A percentile compares a stretch with the other conserved stretches of the same genome.
These are phyloP conservation scores for Drosophila borealis DNA, from an alignment of 2,888 invertebrate genomes.

Conservation along the genomic window DNA sequence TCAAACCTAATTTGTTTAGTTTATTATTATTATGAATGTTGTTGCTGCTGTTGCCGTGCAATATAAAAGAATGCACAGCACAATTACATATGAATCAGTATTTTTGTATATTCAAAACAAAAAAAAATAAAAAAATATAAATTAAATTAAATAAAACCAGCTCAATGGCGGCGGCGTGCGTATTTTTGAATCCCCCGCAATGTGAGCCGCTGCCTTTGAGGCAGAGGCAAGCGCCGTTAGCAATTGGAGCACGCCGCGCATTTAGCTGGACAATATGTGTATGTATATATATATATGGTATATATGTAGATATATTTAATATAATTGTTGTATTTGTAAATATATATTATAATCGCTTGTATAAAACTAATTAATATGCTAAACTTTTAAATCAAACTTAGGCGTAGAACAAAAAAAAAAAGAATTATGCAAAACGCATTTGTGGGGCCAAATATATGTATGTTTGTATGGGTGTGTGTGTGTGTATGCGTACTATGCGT, in stretches of 20 bases:
- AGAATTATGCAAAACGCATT: slow-evolving; percentile 40
- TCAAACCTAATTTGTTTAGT: slow-evolving; percentile 27
- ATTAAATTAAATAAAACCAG: slow-evolving; percentile 18
- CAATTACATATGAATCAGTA: slow-evolving; percentile 34
- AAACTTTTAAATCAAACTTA: slow-evolving; percentile 54
- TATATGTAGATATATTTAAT: slow-evolving; percentile 30
- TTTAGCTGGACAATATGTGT: slow-evolving; percentile 20
- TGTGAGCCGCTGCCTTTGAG: neutral
- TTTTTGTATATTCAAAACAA: slow-evolving; percentile 22
- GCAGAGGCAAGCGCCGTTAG: neutral
- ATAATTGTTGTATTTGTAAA: slow-evolving; percentile 41
- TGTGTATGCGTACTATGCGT: slow-evolving; percentile 13
- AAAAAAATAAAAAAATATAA: neutral
- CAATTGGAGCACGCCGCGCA: slow-evolving; percentile 9
- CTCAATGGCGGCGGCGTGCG: slow-evolving; percentile 4
- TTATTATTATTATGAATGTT: slow-evolving; percentile 36
- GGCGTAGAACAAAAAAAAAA: slow-evolving; percentile 51
- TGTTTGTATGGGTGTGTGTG: slow-evolving; percentile 19
- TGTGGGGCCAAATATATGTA: slow-evolving; percentile 52
- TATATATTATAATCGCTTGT: slow-evolving; percentile 39
- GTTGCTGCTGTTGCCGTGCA: slow-evolving; percentile 31
- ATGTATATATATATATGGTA: slow-evolving; percentile 10
- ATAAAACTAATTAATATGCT: slow-evolving; percentile 53
- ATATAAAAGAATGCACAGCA: slow-evolving; percentile 61
- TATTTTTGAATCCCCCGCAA: neutral